Percentiles rank a stretch among this genome's conserved stretches.
phyloP scores from a whole-genome alignment of 2,888 invertebrate genomes.

The Halictus ligatus region DNA sequence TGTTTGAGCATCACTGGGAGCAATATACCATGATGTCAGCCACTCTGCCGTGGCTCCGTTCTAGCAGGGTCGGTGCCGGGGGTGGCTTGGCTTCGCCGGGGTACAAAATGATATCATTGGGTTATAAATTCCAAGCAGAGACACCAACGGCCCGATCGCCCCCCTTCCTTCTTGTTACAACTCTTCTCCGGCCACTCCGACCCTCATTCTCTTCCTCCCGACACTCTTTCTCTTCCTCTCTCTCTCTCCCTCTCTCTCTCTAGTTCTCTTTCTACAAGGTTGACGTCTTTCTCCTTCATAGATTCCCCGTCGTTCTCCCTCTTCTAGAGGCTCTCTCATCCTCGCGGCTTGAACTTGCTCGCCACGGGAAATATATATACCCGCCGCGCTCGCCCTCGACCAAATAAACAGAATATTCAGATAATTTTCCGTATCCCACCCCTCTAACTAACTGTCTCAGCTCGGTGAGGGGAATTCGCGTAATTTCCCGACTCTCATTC shows the following conservation, averaged over 20 bases:
- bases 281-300: slow-evolving; percentile 59
- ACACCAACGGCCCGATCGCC: slow-evolving; percentile 81
- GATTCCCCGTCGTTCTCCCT: slow-evolving; percentile 74
- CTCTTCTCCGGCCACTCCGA: slow-evolving; percentile 73
- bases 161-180: slow-evolving; percentile 76
- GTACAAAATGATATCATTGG: slow-evolving; percentile 84
- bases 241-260: slow-evolving; percentile 86
- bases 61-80: slow-evolving; percentile 75
- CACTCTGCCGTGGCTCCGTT: slow-evolving; percentile 77
- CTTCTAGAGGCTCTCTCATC: slow-evolving; percentile 61
- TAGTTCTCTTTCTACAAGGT: slow-evolving; percentile 82
- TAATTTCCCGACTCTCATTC: slow-evolving; percentile 24
- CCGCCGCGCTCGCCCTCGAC: slow-evolving; percentile 75
- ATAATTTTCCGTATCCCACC: slow-evolving; percentile 78
- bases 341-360: slow-evolving; percentile 63
- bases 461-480: slow-evolving; percentile 42
- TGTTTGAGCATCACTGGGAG: slow-evolving; percentile 83
- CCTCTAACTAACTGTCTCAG: slow-evolving; percentile 32
- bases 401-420: slow-evolving; percentile 83
- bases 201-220: slow-evolving; percentile 86
- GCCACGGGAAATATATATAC: slow-evolving; percentile 76
- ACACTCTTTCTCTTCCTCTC: slow-evolving; percentile 85
- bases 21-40: slow-evolving; percentile 84
- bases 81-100: slow-evolving; percentile 81
- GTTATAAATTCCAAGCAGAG: slow-evolving; percentile 84